These are phyloP conservation scores for Chiroxiphia lanceolata DNA, from an alignment of 2,797 vertebrate species.

Conservation along the genomic window DNA sequence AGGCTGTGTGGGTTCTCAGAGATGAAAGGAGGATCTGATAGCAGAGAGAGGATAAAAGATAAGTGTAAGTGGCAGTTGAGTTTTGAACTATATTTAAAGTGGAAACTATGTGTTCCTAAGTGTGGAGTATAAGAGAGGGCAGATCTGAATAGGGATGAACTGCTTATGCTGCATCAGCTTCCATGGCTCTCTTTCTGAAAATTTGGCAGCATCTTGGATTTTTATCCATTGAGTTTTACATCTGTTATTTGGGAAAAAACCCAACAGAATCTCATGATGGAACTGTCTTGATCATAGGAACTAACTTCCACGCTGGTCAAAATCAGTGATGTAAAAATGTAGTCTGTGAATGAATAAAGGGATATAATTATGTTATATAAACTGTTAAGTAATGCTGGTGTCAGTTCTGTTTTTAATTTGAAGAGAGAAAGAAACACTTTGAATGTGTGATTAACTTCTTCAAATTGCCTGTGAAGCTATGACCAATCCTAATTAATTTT, in stretches of 20 bases:
- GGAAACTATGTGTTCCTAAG: background rate
- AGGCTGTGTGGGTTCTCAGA: constrained; percentile 14
- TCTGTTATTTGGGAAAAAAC: background rate
- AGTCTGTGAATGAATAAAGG: background rate
- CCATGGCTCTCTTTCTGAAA: background rate
- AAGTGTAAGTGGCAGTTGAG: background rate
- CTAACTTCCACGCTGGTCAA: background rate
- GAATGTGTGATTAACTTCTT: constrained; percentile 42
- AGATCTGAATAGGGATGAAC: background rate
- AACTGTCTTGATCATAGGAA: background rate
- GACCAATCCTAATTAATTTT: constrained; percentile 37
- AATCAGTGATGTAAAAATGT: background rate
- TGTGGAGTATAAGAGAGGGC: background rate
- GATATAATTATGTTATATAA: constrained; percentile 19
- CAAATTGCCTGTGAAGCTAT: constrained; percentile 19
- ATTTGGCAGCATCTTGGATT: background rate
- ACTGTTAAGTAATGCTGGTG: constrained; percentile 6
- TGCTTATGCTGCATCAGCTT: background rate
- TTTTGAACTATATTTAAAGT: background rate
- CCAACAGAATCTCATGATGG: accelerated
- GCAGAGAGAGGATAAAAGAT: background rate
- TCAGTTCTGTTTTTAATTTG: constrained; percentile 19
- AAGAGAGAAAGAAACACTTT: constrained; percentile 3
- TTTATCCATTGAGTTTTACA: background rate
- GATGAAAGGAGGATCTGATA: background rate